These are phyloP conservation scores for Tupaia tana DNA, from an alignment of 2,113 vertebrate genomes.

Conservation along the genomic window DNA sequence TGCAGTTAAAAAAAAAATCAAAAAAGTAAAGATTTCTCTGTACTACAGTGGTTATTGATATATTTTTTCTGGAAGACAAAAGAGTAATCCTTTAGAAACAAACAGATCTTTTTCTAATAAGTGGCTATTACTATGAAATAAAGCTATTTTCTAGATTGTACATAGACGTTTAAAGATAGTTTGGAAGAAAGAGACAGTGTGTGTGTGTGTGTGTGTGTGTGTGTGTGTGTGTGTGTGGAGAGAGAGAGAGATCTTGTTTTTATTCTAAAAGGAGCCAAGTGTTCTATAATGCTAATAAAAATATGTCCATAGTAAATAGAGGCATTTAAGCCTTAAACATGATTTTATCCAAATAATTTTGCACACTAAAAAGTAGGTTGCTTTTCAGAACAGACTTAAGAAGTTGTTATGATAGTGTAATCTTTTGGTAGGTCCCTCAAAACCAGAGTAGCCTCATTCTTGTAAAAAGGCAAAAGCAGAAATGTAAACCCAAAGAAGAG, in stretches of 20 bases:
- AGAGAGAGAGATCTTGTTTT: not conserved
- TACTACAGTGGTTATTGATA: slow-evolving; percentile 37
- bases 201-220: not conserved
- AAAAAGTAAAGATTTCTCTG: slow-evolving; percentile 56
- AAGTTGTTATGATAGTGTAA: not conserved
- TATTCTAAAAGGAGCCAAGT: slow-evolving; percentile 18
- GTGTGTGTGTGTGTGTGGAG: not conserved
- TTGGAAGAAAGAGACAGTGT: not conserved
- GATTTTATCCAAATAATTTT: slow-evolving; percentile 49
- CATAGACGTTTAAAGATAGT: slow-evolving; percentile 26
- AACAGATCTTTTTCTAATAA: slow-evolving; percentile 50
- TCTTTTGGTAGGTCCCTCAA: not conserved
- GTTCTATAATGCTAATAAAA: not conserved
- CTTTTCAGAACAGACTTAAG: not conserved
- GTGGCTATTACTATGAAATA: slow-evolving; percentile 34
- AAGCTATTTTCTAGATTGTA: slow-evolving; percentile 35
- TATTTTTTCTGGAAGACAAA: slow-evolving; percentile 57
- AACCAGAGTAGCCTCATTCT: not conserved
- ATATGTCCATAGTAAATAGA: not conserved
- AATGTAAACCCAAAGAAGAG: not conserved
- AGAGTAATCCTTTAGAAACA: slow-evolving; percentile 48
- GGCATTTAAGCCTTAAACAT: not conserved
- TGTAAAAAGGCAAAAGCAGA: slow-evolving; percentile 24
- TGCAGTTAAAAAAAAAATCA: slow-evolving; percentile 30
- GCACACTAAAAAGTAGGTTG: not conserved